Evolutionary conservation across 2,888 invertebrate species (phyloP), one percentile per base, ranked within the genome.

Genomic region (Aspidiotus rigidus): DNA sequence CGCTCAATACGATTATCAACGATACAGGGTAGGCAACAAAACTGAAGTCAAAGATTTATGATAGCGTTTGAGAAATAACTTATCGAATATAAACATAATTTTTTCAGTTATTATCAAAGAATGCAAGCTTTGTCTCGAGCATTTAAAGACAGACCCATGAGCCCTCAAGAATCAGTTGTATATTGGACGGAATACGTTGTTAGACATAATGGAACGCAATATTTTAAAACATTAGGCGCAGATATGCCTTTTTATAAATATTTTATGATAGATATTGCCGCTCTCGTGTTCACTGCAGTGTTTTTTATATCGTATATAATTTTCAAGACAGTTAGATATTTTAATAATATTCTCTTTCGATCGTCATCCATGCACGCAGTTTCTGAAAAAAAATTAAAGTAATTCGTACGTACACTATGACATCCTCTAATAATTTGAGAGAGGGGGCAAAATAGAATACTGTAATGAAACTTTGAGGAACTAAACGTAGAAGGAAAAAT

Each of bases 171-270:
- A 40, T 54, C 40, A 10, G 54, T 64, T 8, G 54, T 64, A 7
- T 64, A 54, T 40, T 64, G 64, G 64, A 64, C 64, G 1, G 64
- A 64, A 7, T 64, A 55, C 40, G 55, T 55, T 40, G 13, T 40
- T 28, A 53, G 39, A 28, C 55, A 64, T 55, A 64, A 64, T 40
- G 54, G 64, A 11, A 53, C 64, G 7, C n/a, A 3, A 10, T 55
- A 64, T 15, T 55, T 64, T 53, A 55, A 64, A 55, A 9, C 55
- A 9, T 15, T 41, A n/a, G 15, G 54, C 0, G 28, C 28, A 11
- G 55, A 64, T 53, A 53, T 64, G 55, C 44, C 44, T 49, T 55
- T 16, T 53, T 64, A 17, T 13, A 15, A 64, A 28, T 64, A 64
- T 40, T 44, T 64, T 10, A 41, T 64, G 15, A 8, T 64, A 7